These are phyloP conservation scores for Brotogeris chrysoptera DNA, from an alignment of 2,797 vertebrate genomes.

Conservation along the genomic window DNA sequence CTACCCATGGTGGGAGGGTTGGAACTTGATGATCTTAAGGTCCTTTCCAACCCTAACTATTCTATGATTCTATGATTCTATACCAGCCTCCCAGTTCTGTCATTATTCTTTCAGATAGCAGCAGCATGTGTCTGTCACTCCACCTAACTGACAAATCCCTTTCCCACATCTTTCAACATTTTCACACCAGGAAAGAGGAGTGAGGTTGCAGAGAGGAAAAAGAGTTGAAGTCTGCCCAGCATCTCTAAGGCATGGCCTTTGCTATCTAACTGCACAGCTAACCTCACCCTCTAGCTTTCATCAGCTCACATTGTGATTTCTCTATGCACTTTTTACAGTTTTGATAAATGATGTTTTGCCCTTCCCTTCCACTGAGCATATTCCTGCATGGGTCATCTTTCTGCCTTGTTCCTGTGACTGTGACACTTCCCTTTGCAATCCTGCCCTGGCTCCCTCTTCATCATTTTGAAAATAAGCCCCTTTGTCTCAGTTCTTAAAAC, in stretches of 20 bases:
- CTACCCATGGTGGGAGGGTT: neutral
- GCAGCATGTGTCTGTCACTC: neutral
- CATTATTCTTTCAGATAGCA: neutral
- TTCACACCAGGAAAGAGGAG: neutral
- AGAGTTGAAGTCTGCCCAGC: neutral
- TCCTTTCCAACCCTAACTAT: neutral
- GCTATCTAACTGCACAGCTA: neutral
- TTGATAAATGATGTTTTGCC: neutral
- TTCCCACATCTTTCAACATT: neutral
- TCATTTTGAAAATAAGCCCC: neutral
- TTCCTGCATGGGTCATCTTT: neutral
- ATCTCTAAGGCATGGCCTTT: neutral
- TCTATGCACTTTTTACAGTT: neutral
- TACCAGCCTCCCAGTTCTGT: neutral
- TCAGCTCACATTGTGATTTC: neutral
- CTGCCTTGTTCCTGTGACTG: neutral
- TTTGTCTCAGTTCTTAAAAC: neutral
- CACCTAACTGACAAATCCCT: neutral
- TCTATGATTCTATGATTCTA: neutral
- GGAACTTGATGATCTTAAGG: neutral
- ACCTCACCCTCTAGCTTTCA: neutral
- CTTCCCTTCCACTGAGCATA: accelerated
- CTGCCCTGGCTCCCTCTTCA: neutral
- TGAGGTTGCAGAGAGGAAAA: neutral
- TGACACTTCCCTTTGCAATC: neutral